Evolutionary conservation across 2,113 vertebrate species (phyloP).

Genomic region (Ivindomyrus marchei): DNA sequence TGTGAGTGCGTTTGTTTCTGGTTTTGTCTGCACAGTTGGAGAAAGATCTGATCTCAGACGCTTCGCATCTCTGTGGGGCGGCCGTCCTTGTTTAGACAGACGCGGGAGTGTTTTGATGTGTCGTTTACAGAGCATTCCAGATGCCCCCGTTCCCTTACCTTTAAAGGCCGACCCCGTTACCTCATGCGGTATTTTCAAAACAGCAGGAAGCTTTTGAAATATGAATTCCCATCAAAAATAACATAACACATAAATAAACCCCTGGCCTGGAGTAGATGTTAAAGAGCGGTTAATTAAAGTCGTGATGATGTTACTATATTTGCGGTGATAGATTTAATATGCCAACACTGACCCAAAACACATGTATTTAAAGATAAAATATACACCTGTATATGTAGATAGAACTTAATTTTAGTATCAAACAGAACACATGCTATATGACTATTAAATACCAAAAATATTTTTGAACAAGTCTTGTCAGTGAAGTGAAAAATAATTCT

Average conservation of each 20-base stretch:
- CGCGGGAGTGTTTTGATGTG: slow-evolving; percentile 1
- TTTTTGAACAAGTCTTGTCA: not conserved
- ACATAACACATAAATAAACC: not conserved
- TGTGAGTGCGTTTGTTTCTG: not conserved
- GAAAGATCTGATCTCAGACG: not conserved
- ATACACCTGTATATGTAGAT: not conserved
- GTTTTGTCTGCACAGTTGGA: not conserved
- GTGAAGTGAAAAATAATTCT: not conserved
- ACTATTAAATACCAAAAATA: not conserved
- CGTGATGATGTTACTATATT: not conserved
- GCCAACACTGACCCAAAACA: not conserved
- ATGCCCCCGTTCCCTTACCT: not conserved
- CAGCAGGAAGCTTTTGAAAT: slow-evolving; percentile 8
- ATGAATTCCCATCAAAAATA: slow-evolving; percentile 10
- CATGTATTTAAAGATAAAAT: not conserved
- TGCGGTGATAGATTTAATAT: not conserved
- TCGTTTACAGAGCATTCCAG: slow-evolving; percentile 1
- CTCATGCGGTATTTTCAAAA: not conserved
- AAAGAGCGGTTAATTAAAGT: not conserved
- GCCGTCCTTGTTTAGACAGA: slow-evolving; percentile 4
- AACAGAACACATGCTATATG: not conserved
- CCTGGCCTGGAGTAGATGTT: not conserved
- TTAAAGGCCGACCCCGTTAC: not conserved
- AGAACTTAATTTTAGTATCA: not conserved
- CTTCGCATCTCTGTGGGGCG: not conserved